Base-by-base conservation (phyloP, 2,113 vertebrate genomes). In the Psammodynastes pulverulentus region DNA sequence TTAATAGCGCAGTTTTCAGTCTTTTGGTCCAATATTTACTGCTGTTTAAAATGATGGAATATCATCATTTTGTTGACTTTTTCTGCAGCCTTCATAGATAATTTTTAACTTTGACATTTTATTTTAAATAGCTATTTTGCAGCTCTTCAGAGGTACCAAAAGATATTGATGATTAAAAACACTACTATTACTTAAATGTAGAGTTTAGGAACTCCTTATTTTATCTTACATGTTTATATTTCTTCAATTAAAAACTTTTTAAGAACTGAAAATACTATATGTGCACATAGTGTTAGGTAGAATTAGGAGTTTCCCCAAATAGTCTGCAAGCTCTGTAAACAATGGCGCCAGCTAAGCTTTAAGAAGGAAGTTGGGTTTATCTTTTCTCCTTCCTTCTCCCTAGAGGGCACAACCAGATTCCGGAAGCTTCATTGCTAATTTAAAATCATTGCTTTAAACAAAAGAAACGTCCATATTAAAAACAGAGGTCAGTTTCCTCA, bases 11-110 rank as follows among this genome's bases (percentile, higher is more conserved):
- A 84, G 26, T 88, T 91, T 34, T 91, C 58, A 39, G 19, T 86
- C 2, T 86, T 91, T 51, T 19, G 87, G 1, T 46, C 29, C 89
- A 92, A 86, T 92, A 90, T 92, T 52, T 21, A 88, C 67, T 86
- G 39, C 88, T 49, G 15, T 45, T 49, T 84, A 46, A 93, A 67
- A 26, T 21, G 0, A 79, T 88, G 7, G 26, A 90, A 84, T 4
- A 5, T 46, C 94, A 56, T 90, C n/a, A n/a, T n/a, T n/a, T n/a
- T 92, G 6, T 53, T 53, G 23, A 9, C 24, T 91, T 90, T 89
- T 0, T 79, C 5, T 93, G 91, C 26, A 87, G 10, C 49, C 67
- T 93, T 84, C 95, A 56, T 85, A 92, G 84, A 92, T 89, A 86
- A 48, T 91, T 48, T 86, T 17, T 62, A 67, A 39, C 12, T 49